phyloP scores from a whole-genome alignment of 2,888 invertebrate species.

The Drosophila cracens region DNA sequence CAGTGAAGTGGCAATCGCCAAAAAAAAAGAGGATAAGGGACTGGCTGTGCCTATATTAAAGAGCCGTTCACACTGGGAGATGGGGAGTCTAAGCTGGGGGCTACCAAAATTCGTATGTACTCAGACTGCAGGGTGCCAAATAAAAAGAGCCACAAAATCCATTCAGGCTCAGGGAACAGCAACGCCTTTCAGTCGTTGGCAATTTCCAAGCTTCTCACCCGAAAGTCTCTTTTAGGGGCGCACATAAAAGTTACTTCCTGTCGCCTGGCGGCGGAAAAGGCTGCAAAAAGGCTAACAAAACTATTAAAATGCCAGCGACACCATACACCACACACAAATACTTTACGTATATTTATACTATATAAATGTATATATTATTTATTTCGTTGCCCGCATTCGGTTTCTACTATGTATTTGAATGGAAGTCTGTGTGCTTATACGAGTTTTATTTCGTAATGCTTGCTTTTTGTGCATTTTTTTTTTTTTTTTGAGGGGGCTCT shows the following conservation, averaged over 20 bases:
- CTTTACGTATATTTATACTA: constrained; percentile 8
- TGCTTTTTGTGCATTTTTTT: constrained; percentile 23
- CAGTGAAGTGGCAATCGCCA: constrained; percentile 17
- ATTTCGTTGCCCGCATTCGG: constrained; percentile 35
- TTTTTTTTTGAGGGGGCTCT: constrained; percentile 19
- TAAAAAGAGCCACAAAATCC: constrained; percentile 72
- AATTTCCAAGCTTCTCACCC: constrained; percentile 30
- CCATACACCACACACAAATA: constrained; percentile 19
- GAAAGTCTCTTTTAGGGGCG: constrained; percentile 58
- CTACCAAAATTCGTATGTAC: constrained; percentile 4
- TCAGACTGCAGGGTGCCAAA: constrained; percentile 62
- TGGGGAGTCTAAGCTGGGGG: constrained; percentile 3
- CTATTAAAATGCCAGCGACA: constrained; percentile 79
- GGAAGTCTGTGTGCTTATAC: constrained; percentile 43
- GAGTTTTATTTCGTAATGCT: constrained; percentile 51
- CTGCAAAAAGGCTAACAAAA: constrained; percentile 71
- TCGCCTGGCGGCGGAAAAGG: constrained; percentile 45
- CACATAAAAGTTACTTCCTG: constrained; percentile 76
- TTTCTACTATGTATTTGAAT: constrained; percentile 13
- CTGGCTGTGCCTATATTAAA: constrained; percentile 25
- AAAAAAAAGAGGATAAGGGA: neutral
- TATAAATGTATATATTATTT: constrained; percentile 69
- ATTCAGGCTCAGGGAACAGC: constrained; percentile 59
- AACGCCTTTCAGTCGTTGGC: constrained; percentile 41
- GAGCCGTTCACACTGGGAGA: neutral